Evolutionary conservation across 2,888 invertebrate genomes (phyloP), one percentile per base, ranked within the genome.

Genomic region (Myopa testacea): DNA sequence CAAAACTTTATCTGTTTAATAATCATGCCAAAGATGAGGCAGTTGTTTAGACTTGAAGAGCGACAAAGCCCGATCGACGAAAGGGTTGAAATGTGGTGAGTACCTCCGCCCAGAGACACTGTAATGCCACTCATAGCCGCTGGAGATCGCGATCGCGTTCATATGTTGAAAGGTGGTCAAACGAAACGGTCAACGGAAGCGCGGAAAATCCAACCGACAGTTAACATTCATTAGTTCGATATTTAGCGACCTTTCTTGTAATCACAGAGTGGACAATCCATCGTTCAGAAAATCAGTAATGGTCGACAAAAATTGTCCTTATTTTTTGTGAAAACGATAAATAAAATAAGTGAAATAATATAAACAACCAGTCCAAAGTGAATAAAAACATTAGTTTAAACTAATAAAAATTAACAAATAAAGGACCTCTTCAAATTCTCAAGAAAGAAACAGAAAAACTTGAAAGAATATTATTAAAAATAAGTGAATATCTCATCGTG

Each of bases 321-420:
- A 26, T 78, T 65, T 67, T 76, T 72, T 75, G 55, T 60, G 71
- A n/a, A 40, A 73, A 78, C 16, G 60, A 70, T 26, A 50, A 60
- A 10, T 34, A 74, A 70, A 16, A 69, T 74, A 60, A 71, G 60
- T 45, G 45, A 45, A 70, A 65, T 67, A 63, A 75, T 26, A 63
- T 70, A 50, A 74, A 52, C 26, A 72, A 77, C n/a, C n/a, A 55
- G 71, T 75, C 19, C 65, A 34, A 68, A 76, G 65, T 74, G 60
- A 55, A 70, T 63, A 73, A 52, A 34, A 69, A 37, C 67, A 26
- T 58, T n/a, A n/a, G 68, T 63, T n/a, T 62, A 38, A 55, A 76
- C 62, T 62, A 60, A 10, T 16, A 0, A 75, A 62, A 4, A 38
- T 77, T 7, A 26, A 63, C 34, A 16, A 69, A 63, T 6, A 40